Base-by-base conservation (phyloP, 2,888 invertebrate species). In the Acleris laterana region DNA sequence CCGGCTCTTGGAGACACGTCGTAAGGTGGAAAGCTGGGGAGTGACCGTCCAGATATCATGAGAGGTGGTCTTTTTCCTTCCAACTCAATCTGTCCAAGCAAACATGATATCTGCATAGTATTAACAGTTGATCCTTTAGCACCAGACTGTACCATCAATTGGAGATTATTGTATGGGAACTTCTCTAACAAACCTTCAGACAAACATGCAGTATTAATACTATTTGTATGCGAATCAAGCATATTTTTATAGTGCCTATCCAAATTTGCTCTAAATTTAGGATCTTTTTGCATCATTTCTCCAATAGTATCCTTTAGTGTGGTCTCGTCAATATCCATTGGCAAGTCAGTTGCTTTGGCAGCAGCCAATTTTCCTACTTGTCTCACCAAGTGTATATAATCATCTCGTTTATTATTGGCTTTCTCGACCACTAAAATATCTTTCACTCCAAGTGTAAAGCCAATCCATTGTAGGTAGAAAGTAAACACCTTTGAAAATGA, bases 111-210 rank as follows among this genome's bases (percentile, higher is more conserved):
- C 91, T 99, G 99, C 97, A 98, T 98, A 75, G 98, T 97, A 83
- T 99, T 99, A 0, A 99, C 99, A 62, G 97, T 96, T 0, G 99
- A 98, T n/a, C 99, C 99, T 88, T 99, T 99, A 0, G 99, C 99
- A 69, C 99, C 99, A 19, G 99, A 98, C 78, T 98, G 96, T 0
- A 99, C 99, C 99, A 99, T 99, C 74, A 99, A 87, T 84, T 99
- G 99, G n/a, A 99, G 94, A 89, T 99, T 99, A 85, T 99, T 99
- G 19, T 95, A 89, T 0, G 99, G 99, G 81, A 99, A 99, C 75
- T 96, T 95, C 70, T 96, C 95, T 7, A 98, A 88, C 50, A 99
- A 93, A 1, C 99, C 99, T 67, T 94, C 94, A 0, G 97, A 96
- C 68, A 99, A 93, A 81, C 98, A 98, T 0, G 94, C 94, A 74